These are phyloP conservation scores for Hypolimnas misippus DNA, from an alignment of 2,888 invertebrate genomes.

Conservation along the genomic window DNA sequence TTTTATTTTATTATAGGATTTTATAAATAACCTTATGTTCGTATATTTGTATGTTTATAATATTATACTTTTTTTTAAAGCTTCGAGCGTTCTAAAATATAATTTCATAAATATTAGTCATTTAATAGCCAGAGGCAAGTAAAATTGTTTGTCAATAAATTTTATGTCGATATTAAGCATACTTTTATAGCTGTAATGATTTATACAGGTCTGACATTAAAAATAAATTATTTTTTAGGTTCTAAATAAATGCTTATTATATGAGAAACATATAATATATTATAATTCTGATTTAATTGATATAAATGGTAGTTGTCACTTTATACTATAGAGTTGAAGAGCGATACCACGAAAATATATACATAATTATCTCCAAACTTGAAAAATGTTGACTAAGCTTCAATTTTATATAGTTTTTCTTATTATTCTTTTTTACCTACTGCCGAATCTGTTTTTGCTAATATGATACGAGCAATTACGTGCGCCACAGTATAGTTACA, in stretches of 20 bases:
- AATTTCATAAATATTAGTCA: slow-evolving; percentile 18
- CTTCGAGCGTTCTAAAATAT: slow-evolving; percentile 1
- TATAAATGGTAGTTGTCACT: too few relatives aligned
- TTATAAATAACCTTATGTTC: not conserved
- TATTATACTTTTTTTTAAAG: not conserved
- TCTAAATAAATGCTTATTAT: not conserved
- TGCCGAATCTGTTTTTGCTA: too few relatives aligned
- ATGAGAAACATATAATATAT: too few relatives aligned
- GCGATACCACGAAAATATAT: too few relatives aligned
- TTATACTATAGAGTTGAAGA: too few relatives aligned
- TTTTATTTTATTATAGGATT: slow-evolving; percentile 16
- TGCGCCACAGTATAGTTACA: too few relatives aligned
- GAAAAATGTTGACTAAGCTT: too few relatives aligned
- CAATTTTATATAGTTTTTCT: too few relatives aligned
- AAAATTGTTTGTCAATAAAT: slow-evolving; percentile 27
- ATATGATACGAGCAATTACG: too few relatives aligned
- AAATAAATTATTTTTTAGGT: slow-evolving; percentile 4
- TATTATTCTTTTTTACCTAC: too few relatives aligned
- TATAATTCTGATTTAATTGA: too few relatives aligned
- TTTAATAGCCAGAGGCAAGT: slow-evolving; percentile 16
- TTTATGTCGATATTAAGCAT: slow-evolving; percentile 14
- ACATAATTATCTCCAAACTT: too few relatives aligned
- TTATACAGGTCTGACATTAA: slow-evolving; percentile 7
- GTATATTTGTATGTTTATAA: not conserved
- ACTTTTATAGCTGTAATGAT: slow-evolving; percentile 18